These are phyloP conservation scores for Egretta garzetta DNA, from an alignment of 2,113 vertebrate species.

Conservation along the genomic window DNA sequence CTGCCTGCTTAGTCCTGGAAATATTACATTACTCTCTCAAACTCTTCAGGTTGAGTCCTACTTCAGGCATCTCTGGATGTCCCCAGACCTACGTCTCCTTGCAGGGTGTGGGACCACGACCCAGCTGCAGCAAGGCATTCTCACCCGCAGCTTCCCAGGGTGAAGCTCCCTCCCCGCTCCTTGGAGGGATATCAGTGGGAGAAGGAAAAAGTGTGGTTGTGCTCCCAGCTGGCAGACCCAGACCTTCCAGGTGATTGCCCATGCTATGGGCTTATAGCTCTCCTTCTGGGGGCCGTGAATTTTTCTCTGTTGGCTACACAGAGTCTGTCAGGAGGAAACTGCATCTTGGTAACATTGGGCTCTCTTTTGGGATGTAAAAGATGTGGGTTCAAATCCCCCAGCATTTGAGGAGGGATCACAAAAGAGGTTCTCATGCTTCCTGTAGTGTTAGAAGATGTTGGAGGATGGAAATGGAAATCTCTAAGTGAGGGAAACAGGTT, in stretches of 20 bases:
- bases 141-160: not conserved
- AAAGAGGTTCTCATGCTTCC: not conserved
- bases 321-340: not conserved
- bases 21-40: not conserved
- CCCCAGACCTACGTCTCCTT: not conserved
- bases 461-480: not conserved
- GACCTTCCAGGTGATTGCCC: not conserved
- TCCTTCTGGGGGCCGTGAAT: not conserved
- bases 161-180: not conserved
- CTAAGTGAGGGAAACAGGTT: not conserved
- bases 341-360: not conserved
- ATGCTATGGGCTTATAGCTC: not conserved
- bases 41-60: not conserved
- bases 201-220: not conserved
- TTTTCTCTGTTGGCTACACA: not conserved
- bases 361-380: not conserved
- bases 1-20: not conserved
- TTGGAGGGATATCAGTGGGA: not conserved
- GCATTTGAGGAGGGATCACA: not conserved
- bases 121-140: not conserved
- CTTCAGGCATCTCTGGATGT: not conserved
- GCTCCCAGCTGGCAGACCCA: not conserved
- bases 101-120: too few species aligned
- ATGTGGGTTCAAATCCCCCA: not conserved
- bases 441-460: not conserved